Percentiles rank a stretch among this genome's conserved stretches.
Conservation (phyloP, 2,888 invertebrate species). For the Xylota sylvarum region DNA sequence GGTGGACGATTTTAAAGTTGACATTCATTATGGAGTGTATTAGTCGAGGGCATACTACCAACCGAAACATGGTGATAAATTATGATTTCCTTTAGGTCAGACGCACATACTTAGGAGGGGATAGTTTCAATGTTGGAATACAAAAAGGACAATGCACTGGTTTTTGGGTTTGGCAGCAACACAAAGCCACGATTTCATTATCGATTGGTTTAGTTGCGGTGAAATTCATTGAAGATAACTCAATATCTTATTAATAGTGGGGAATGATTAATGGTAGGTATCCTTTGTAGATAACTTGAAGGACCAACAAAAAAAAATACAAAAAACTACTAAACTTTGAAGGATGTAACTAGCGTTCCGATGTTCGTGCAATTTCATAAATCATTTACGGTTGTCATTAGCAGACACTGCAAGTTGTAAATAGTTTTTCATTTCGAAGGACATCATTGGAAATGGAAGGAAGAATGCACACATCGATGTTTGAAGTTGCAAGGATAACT, state of each 20-base stretch:
- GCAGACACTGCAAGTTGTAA: background rate
- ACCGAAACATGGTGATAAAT: conserved; percentile 42
- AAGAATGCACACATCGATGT: too few relatives aligned
- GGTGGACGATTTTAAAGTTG: conserved; percentile 35
- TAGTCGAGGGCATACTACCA: background rate
- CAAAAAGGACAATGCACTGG: background rate
- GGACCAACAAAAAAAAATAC: background rate
- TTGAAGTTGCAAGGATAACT: too few relatives aligned
- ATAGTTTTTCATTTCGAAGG: background rate
- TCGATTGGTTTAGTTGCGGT: conserved; percentile 25
- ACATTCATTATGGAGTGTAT: conserved; percentile 28
- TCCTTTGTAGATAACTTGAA: background rate
- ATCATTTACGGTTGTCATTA: background rate
- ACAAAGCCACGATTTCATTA: background rate
- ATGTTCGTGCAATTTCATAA: background rate
- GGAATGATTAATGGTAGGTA: background rate
- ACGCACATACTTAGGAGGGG: conserved; percentile 3
- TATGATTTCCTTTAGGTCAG: conserved; percentile 31
- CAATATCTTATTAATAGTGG: conserved; percentile 3
- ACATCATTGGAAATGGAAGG: too few relatives aligned
- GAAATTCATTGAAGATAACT: background rate
- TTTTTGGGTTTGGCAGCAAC: background rate
- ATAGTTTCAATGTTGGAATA: background rate
- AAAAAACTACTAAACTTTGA: background rate
- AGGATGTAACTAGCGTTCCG: background rate